phyloP scores from a whole-genome alignment of 2,113 vertebrate species.

The Scomber japonicus region DNA sequence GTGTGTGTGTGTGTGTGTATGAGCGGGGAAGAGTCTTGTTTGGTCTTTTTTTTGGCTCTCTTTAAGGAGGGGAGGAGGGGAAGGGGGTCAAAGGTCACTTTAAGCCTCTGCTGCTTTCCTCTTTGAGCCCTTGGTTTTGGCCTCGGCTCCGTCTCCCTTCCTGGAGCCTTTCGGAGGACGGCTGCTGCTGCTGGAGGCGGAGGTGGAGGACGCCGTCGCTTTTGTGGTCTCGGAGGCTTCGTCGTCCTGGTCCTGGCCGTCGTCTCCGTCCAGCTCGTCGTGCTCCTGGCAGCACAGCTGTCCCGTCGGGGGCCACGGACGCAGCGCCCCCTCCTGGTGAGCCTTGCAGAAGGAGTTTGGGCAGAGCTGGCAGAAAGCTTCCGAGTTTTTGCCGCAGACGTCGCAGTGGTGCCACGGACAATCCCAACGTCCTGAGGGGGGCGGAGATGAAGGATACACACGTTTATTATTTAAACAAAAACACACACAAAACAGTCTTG shows the following conservation, averaged over 20 bases:
- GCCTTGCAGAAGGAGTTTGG: constrained; percentile 98
- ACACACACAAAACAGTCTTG: background rate
- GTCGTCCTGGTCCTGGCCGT: constrained; percentile 24
- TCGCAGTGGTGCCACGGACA: constrained; percentile 99
- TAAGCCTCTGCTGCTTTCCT: constrained; percentile 77
- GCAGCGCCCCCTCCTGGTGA: constrained; percentile 90
- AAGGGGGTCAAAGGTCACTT: constrained; percentile 46
- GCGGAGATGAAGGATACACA: fast-evolving
- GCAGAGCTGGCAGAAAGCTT: constrained; percentile 95
- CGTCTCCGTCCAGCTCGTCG: constrained; percentile 82
- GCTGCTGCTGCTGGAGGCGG: background rate
- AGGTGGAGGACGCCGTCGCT: background rate
- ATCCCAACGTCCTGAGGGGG: constrained; percentile 94
- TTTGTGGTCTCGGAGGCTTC: background rate
- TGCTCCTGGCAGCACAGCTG: constrained; percentile 93
- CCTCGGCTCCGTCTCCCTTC: constrained; percentile 54
- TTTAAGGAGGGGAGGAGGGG: background rate
- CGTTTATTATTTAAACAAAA: background rate
- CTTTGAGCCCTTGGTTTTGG: constrained; percentile 69
- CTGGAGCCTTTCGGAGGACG: constrained; percentile 60
- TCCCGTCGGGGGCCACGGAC: constrained; percentile 82
- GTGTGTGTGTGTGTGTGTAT: background rate
- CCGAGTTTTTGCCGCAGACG: constrained; percentile 94
- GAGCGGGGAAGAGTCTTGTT: constrained; percentile 74
- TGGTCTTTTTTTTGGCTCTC: constrained; percentile 19